Evolutionary conservation across 1,140 invertebrate species (phyloP), one percentile per base, ranked within the genome.

Genomic region (Manduca sexta): DNA sequence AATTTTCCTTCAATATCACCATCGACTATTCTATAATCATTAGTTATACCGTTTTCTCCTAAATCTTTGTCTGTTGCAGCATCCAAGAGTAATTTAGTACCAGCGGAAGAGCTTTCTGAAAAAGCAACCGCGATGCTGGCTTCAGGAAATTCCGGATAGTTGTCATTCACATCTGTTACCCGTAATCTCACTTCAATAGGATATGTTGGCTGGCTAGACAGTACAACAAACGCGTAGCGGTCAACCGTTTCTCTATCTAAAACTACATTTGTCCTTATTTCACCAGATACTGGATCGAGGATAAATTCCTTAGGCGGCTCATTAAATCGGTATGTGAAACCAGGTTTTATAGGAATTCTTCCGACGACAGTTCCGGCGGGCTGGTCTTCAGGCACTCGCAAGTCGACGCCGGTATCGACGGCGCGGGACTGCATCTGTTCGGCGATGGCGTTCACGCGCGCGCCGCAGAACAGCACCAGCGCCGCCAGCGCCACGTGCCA

Each of bases 121-220:
- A 97, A 97, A 10, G 92, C 90, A 0, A 97, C 92, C 0, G 91
- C 92, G 33, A 96, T 94, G 52, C 91, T 92, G 0, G 93, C 89
- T 72, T 98, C 96, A 1, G 95, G 96, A 86, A 98, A 97, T 75
- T 93, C 91, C 0, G 95, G 95, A 16, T 92, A 88, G 84, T 97
- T 96, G 80, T 97, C 96, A 77, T 97, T 97, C 13, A 96, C 89
- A 76, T 98, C 95, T 0, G 92, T 77, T 1, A 98, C 93, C 10
- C 92, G 84, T 50, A 97, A 94, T 49, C 94, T 87, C 8, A 98
- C 95, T 80, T 97, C 95, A 45, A 97, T 95, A 0, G 95, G 95
- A 79, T 97, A 97, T 0, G 95, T 97, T 2, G 96, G 95, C 69
- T 96, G 95, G 69, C 94, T 96, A 7, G 95, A 97, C 12, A 97